Evolutionary conservation across 2,888 invertebrate species (phyloP).

Genomic region (Phasia obesa): DNA sequence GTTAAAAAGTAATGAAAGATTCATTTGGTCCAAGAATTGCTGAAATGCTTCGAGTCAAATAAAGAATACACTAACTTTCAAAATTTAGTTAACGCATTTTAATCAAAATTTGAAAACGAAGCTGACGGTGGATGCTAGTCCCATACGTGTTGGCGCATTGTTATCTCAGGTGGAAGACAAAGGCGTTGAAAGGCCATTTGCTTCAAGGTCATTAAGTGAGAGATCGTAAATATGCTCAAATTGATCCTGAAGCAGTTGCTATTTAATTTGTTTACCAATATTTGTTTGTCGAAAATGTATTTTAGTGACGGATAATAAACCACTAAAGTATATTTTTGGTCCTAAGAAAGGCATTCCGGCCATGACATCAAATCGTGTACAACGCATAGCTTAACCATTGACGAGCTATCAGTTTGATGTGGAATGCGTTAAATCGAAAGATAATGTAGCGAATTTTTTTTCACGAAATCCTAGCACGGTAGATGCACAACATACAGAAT

Average conservation of each 20-base stretch:
- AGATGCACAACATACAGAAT: neutral
- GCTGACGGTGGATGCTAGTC: conserved; percentile 72
- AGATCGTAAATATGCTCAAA: conserved; percentile 72
- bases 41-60: neutral
- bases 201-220: conserved; percentile 75
- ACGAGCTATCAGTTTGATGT: conserved; percentile 71
- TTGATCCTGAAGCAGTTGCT: conserved; percentile 74
- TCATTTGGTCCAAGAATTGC: neutral
- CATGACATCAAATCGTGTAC: conserved; percentile 73
- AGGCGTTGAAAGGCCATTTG: conserved; percentile 78
- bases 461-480: conserved; percentile 62
- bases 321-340: conserved; percentile 75
- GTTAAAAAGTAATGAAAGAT: neutral
- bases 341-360: conserved; percentile 75
- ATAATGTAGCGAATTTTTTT: conserved; percentile 72
- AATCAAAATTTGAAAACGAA: conserved; percentile 60
- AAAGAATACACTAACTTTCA: neutral
- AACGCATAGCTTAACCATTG: conserved; percentile 43
- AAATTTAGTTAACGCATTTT: neutral
- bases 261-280: conserved; percentile 40
- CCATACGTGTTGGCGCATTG: conserved; percentile 75
- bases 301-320: conserved; percentile 73
- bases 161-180: conserved; percentile 76
- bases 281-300: conserved; percentile 72
- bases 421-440: conserved; percentile 63